phyloP scores from a whole-genome alignment of 2,888 invertebrate genomes.

The Troilus luridus region DNA sequence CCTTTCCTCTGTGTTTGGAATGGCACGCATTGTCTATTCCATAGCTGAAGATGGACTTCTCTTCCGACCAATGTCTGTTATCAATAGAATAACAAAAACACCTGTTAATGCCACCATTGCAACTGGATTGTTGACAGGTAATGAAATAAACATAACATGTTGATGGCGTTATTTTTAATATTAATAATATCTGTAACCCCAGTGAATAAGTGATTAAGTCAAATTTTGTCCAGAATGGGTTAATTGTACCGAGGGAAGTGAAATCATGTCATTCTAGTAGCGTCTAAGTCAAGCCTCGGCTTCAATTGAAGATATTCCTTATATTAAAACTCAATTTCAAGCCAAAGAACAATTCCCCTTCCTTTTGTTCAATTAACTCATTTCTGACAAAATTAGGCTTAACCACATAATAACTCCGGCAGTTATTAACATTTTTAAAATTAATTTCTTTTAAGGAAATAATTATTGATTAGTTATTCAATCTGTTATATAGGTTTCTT shows the following conservation, averaged over 20 bases:
- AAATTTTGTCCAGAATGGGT: too few relatives aligned
- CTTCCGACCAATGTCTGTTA: slow-evolving; percentile 79
- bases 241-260: too few relatives aligned
- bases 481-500: slow-evolving; percentile 76
- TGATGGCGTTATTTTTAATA: slow-evolving; percentile 4
- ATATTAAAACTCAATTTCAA: not conserved
- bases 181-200: not conserved
- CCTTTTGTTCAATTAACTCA: not conserved
- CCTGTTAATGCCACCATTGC: slow-evolving; percentile 83
- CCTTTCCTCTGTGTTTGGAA: slow-evolving; percentile 81
- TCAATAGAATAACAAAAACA: slow-evolving; percentile 82
- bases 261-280: too few relatives aligned
- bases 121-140: slow-evolving; percentile 83
- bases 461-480: not conserved
- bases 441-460: not conserved
- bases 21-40: slow-evolving; percentile 90
- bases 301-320: not conserved
- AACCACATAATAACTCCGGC: too few relatives aligned
- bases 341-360: too few relatives aligned
- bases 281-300: too few relatives aligned
- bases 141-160: slow-evolving; percentile 59
- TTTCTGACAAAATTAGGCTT: too few relatives aligned
- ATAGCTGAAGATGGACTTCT: slow-evolving; percentile 92
- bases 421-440: too few relatives aligned
- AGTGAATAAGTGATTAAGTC: too few relatives aligned